These are phyloP conservation scores for Campopleginae sp. DNA, from an alignment of 2,888 invertebrate species.

Conservation along the genomic window DNA sequence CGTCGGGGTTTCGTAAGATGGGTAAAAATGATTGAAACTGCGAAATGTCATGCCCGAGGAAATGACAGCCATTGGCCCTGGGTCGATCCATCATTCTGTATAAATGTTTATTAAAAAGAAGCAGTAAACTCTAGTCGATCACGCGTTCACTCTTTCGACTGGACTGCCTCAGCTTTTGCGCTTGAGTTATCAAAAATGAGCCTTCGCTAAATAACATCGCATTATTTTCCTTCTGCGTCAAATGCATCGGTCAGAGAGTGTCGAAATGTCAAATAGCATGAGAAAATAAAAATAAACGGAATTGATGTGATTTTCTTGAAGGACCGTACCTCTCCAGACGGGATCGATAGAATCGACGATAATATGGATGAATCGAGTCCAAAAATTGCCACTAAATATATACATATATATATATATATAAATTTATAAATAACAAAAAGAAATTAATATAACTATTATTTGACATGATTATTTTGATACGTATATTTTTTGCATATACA, in stretches of 20 bases:
- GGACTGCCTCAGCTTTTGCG: constrained; percentile 42
- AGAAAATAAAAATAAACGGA: background rate
- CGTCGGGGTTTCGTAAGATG: background rate
- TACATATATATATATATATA: background rate
- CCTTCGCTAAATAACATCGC: background rate
- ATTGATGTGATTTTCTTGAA: background rate
- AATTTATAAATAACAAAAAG: background rate
- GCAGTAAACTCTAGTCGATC: constrained; percentile 57
- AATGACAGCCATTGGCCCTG: background rate
- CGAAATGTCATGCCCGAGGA: background rate
- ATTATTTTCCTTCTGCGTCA: background rate
- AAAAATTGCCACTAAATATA: constrained; percentile 9
- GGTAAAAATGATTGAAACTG: background rate
- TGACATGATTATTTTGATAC: background rate
- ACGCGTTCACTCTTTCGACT: constrained; percentile 38
- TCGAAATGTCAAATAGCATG: constrained; percentile 15
- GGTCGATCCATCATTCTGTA: background rate
- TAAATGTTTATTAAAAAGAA: constrained; percentile 33
- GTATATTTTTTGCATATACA: constrained; percentile 24
- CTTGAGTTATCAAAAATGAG: constrained; percentile 11
- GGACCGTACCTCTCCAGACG: constrained; percentile 1
- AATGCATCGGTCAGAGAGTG: constrained; percentile 10
- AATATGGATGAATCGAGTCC: background rate
- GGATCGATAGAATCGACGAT: background rate
- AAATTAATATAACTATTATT: constrained; percentile 8